Evolutionary conservation across 2,888 invertebrate species (phyloP).

Genomic region (Oxystoma pomonae): DNA sequence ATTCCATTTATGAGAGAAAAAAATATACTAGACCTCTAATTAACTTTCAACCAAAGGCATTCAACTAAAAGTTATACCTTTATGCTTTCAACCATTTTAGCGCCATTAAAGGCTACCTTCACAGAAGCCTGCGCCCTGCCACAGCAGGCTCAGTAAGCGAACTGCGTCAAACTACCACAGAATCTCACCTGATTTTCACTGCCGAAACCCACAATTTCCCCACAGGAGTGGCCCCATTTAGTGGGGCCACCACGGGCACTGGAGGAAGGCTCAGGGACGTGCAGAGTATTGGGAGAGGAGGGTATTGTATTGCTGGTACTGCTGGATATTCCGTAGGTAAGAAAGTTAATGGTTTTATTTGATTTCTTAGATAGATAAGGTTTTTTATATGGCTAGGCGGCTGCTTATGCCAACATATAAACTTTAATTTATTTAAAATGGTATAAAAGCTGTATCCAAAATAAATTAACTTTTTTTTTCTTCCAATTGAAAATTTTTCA

Average conservation of each 20-base stretch:
- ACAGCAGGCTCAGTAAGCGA: conserved; percentile 62
- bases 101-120: conserved; percentile 80
- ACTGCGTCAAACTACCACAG: conserved; percentile 51
- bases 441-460: no score
- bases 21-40: no score
- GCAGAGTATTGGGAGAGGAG: conserved; percentile 92
- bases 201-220: conserved; percentile 99
- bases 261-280: conserved; percentile 95
- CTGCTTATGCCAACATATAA: no score
- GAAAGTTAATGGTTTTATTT: neutral
- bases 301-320: conserved; percentile 90
- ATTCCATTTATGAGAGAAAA: no score
- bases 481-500: no score
- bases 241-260: conserved; percentile 97
- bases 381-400: no score
- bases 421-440: no score
- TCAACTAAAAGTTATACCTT: no score
- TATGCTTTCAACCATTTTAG: no score
- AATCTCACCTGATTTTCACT: conserved; percentile 91
- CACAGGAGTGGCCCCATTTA: conserved; percentile 95
- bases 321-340: conserved; percentile 85
- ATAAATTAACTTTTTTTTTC: no score
- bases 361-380: no score
- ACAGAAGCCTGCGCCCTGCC: conserved; percentile 64
- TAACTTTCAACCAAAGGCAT: no score